Evolutionary conservation across 2,113 vertebrate species (phyloP).

Genomic region (Notothenia coriiceps): DNA sequence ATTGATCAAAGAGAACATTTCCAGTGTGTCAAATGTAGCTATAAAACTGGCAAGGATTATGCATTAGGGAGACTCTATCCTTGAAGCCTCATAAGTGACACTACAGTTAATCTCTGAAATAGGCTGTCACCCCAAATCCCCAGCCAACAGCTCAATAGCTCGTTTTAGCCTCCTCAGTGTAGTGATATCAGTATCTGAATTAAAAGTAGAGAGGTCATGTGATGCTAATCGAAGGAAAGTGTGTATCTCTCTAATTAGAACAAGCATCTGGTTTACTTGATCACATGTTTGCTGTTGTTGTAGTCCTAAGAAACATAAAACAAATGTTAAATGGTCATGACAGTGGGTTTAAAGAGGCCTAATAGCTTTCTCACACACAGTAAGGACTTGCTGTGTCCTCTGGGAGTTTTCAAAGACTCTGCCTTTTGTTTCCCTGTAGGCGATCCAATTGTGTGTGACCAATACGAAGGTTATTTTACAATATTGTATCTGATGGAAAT

Average conservation of each 20-base stretch:
- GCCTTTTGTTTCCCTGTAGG: conserved; percentile 46
- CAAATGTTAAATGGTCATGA: not conserved
- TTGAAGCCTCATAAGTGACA: conserved; percentile 64
- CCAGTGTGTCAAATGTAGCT: conserved; percentile 18
- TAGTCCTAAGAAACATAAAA: not conserved
- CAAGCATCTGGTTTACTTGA: not conserved
- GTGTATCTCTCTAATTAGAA: not conserved
- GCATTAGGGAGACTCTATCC: conserved; percentile 2
- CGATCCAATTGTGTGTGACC: conserved; percentile 65
- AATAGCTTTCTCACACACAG: conserved; percentile 47
- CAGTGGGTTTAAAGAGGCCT: conserved; percentile 4
- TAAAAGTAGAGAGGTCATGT: conserved; percentile 3
- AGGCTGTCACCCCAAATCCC: conserved; percentile 66
- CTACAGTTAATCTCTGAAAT: conserved; percentile 76
- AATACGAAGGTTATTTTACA: conserved; percentile 60
- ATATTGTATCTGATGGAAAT: conserved; percentile 10
- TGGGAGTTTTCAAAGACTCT: conserved; percentile 60
- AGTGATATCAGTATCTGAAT: no score
- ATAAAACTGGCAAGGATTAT: conserved; percentile 35
- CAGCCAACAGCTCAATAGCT: conserved; percentile 41
- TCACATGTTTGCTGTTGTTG: not conserved
- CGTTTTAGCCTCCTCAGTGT: conserved; percentile 45
- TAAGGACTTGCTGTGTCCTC: conserved; percentile 62
- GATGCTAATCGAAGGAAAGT: not conserved
- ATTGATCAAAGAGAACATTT: conserved; percentile 36